Conservation (phyloP, 2,113 vertebrate species). For the Gopherus evgoodei region DNA sequence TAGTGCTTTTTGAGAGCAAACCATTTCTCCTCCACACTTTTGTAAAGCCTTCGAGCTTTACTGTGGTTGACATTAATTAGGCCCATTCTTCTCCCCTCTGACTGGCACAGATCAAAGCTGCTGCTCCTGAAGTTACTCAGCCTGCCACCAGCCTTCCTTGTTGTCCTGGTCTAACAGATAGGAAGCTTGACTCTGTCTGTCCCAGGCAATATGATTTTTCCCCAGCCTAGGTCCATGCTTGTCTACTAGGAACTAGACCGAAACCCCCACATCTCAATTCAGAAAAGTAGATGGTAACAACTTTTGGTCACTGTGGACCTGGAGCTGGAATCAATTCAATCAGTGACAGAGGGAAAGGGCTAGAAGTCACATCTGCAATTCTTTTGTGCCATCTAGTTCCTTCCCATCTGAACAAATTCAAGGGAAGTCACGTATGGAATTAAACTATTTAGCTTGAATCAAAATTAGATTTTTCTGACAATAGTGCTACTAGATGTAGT, state of each 20-base stretch:
- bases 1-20: background rate
- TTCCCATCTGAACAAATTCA: background rate
- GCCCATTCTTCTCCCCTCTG: background rate
- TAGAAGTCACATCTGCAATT: background rate
- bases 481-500: background rate
- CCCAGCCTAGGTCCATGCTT: background rate
- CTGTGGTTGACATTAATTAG: background rate
- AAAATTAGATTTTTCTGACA: background rate
- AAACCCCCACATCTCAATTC: constrained; percentile 5
- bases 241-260: constrained; percentile 13
- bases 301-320: rapidly evolving
- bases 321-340: background rate
- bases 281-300: background rate
- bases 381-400: background rate
- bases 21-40: background rate
- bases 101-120: background rate
- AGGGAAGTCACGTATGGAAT: background rate
- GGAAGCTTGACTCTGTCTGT: background rate
- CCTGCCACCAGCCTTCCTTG: background rate
- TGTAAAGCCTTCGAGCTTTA: background rate
- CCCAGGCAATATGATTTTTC: background rate
- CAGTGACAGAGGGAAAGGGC: background rate
- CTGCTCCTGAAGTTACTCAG: rapidly evolving
- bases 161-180: background rate
- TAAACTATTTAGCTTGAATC: constrained; percentile 39